A percentile compares a stretch with the other conserved stretches of the same genome.
Evolutionary conservation across 2,888 invertebrate genomes (phyloP).

Genomic region (Orthosia incerta): DNA sequence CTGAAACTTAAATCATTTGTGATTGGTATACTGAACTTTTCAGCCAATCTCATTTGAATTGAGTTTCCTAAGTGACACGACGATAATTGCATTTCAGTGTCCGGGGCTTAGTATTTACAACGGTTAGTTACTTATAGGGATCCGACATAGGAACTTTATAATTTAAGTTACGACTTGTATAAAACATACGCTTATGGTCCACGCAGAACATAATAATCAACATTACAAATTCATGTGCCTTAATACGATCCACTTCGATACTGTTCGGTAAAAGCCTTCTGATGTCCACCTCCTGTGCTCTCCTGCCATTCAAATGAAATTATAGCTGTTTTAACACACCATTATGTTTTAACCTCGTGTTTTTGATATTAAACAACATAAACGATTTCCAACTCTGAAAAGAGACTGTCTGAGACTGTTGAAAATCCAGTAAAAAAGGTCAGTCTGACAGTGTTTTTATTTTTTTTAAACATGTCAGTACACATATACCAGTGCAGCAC

Average conservation of each 20-base stretch:
- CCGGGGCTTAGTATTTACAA: not conserved
- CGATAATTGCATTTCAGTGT: too few relatives aligned
- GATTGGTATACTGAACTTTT: too few relatives aligned
- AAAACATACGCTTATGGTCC: not conserved
- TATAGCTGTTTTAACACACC: constrained; percentile 7
- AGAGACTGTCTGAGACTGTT: not conserved
- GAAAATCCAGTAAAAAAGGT: not conserved
- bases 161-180: too few relatives aligned
- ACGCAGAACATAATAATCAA: not conserved
- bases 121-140: not conserved
- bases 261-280: constrained; percentile 37
- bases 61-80: too few relatives aligned
- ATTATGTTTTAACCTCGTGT: not conserved
- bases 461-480: too few relatives aligned
- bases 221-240: constrained; percentile 26
- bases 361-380: not conserved
- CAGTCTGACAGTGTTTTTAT: not conserved
- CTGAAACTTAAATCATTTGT: too few relatives aligned
- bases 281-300: not conserved
- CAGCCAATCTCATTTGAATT: too few relatives aligned
- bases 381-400: not conserved
- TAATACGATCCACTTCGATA: constrained; percentile 12
- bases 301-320: constrained; percentile 17
- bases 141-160: not conserved
- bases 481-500: too few relatives aligned